These are phyloP conservation scores for Micrasema minimum DNA, from an alignment of 1,140 invertebrate species.

Conservation along the genomic window DNA sequence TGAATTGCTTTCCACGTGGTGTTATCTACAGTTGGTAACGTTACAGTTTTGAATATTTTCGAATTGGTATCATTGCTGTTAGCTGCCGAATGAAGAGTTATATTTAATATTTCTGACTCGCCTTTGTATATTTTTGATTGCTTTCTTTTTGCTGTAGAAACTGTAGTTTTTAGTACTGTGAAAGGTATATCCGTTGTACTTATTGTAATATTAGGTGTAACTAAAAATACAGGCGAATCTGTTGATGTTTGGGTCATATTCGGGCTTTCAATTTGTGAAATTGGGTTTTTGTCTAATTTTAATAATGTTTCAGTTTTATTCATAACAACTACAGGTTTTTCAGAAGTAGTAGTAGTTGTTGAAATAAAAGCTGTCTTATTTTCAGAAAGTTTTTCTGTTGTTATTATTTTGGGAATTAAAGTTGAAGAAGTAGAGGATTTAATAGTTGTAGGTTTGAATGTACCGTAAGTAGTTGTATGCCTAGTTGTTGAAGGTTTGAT, in stretches of 20 bases:
- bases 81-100: slow-evolving; percentile 35
- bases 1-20: slow-evolving; percentile 7
- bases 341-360: neutral
- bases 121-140: slow-evolving; percentile 25
- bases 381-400: no score
- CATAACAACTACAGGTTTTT: slow-evolving; percentile 14
- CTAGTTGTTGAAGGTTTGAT: slow-evolving; percentile 44
- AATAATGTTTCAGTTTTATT: no score
- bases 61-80: slow-evolving; percentile 33
- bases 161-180: slow-evolving; percentile 44
- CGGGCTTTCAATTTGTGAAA: slow-evolving; percentile 50
- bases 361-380: no score
- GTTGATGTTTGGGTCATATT: slow-evolving; percentile 29
- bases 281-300: slow-evolving; percentile 33
- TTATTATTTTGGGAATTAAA: no score
- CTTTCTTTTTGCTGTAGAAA: slow-evolving; percentile 45
- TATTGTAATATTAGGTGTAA: slow-evolving; percentile 28
- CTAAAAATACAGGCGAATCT: slow-evolving; percentile 43
- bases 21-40: slow-evolving; percentile 8
- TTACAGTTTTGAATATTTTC: slow-evolving; percentile 35
- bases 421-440: neutral
- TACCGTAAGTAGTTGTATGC: neutral
- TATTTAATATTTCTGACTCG: slow-evolving; percentile 47
- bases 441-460: neutral
- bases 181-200: slow-evolving; percentile 42